A percentile compares a stretch with the other conserved stretches of the same genome.
These are phyloP conservation scores for Ptyas mucosa DNA, from an alignment of 2,113 vertebrate species.

Conservation along the genomic window DNA sequence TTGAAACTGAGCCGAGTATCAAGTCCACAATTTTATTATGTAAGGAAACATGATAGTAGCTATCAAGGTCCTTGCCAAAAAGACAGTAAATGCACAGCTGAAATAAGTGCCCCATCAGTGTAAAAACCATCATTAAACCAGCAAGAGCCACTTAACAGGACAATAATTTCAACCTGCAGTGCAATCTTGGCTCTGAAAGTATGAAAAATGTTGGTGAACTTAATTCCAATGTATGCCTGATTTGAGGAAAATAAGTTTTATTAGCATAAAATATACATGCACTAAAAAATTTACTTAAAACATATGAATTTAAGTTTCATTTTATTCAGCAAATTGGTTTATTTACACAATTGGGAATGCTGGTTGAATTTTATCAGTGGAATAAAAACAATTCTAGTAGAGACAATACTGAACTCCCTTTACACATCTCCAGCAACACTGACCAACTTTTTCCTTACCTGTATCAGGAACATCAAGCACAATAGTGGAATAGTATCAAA, in stretches of 20 bases:
- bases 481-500: conserved; percentile 70
- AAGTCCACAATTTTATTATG: neutral
- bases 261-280: conserved; percentile 63
- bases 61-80: neutral
- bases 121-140: conserved; percentile 62
- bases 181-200: conserved; percentile 46
- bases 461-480: conserved; percentile 77
- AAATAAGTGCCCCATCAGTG: conserved; percentile 54
- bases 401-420: conserved; percentile 73
- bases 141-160: conserved; percentile 60
- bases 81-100: conserved; percentile 35
- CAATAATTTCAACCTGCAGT: conserved; percentile 52
- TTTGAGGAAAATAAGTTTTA: conserved; percentile 62
- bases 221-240: conserved; percentile 44
- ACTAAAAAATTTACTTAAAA: conserved; percentile 76
- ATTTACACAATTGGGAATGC: conserved; percentile 80
- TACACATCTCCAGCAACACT: conserved; percentile 57
- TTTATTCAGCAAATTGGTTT: conserved; percentile 84
- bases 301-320: conserved; percentile 81
- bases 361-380: conserved; percentile 75
- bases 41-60: neutral
- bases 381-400: conserved; percentile 76
- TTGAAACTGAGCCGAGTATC: neutral
- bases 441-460: conserved; percentile 79
- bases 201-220: conserved; percentile 50